Percentiles rank a stretch among this genome's conserved stretches.
phyloP scores from a whole-genome alignment of 2,797 vertebrate species.

The Pteronotus mesoamericanus region DNA sequence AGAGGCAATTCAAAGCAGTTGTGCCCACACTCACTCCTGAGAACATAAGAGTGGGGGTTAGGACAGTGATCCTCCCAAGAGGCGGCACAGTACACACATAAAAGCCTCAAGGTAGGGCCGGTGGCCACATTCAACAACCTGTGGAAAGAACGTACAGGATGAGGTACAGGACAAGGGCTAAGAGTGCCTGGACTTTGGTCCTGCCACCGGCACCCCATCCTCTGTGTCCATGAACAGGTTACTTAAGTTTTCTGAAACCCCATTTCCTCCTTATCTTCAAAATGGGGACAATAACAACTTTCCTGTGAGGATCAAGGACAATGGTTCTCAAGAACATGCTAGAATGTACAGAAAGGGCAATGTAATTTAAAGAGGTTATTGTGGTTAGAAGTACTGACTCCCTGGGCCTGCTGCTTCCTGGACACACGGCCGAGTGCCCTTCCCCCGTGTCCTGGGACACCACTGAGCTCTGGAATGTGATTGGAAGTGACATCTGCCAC shows the following conservation, averaged over 20 bases:
- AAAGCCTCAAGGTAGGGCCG: background rate
- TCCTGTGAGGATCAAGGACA: background rate
- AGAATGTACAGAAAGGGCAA: background rate
- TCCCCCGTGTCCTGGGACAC: background rate
- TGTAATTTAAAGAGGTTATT: background rate
- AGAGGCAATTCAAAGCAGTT: background rate
- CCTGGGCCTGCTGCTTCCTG: background rate
- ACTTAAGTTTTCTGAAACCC: background rate
- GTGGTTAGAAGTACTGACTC: background rate
- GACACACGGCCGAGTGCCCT: too few species aligned
- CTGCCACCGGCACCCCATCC: background rate
- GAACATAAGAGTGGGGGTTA: too few species aligned
- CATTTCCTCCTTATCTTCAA: background rate
- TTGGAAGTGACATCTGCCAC: rapidly evolving
- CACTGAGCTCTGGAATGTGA: rapidly evolving
- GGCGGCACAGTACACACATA: rapidly evolving
- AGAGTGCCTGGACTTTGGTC: background rate
- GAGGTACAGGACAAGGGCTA: rapidly evolving
- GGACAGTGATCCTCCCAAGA: background rate
- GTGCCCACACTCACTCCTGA: background rate
- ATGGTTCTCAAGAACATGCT: background rate
- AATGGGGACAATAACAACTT: background rate
- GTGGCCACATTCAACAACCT: background rate
- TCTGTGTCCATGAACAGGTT: background rate
- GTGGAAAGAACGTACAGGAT: background rate